Conservation (phyloP, 2,888 invertebrate genomes). For the Metellina segmentata region DNA sequence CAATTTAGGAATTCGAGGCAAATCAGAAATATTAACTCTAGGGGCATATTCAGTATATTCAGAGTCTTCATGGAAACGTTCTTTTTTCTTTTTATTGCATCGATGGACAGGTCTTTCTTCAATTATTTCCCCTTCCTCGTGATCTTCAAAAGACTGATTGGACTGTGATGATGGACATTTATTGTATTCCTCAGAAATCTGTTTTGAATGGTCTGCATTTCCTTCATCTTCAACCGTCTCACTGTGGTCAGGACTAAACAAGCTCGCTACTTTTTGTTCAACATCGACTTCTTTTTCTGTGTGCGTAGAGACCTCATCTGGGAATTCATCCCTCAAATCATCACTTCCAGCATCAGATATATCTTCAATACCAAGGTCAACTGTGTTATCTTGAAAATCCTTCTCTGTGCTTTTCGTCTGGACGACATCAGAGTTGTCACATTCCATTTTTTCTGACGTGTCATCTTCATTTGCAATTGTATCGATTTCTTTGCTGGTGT, state of each 20-base stretch:
- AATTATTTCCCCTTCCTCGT: conserved; percentile 85
- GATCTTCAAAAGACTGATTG: conserved; percentile 78
- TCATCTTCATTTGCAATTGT: conserved; percentile 1
- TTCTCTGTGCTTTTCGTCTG: neutral
- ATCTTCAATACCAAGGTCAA: conserved; percentile 73
- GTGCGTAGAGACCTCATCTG: conserved; percentile 33
- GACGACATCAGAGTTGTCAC: neutral
- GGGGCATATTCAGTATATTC: conserved; percentile 75
- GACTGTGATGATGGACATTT: conserved; percentile 31
- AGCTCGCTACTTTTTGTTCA: conserved; percentile 68
- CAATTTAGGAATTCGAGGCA: conserved; percentile 79
- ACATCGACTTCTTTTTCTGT: conserved; percentile 75
- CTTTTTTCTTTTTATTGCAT: conserved; percentile 52
- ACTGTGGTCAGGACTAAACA: conserved; percentile 29
- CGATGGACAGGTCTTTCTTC: conserved; percentile 81
- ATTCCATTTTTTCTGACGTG: neutral
- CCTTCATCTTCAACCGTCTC: conserved; percentile 22
- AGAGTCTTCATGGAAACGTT: conserved; percentile 79
- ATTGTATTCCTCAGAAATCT: conserved; percentile 13
- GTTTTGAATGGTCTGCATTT: neutral
- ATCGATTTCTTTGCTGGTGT: conserved; percentile 30
- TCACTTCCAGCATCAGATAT: conserved; percentile 74
- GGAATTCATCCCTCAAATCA: conserved; percentile 49
- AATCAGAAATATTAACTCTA: conserved; percentile 79
- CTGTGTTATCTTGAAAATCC: conserved; percentile 2